Base-by-base conservation (phyloP, 2,113 vertebrate genomes). In the Polyodon spathula region DNA sequence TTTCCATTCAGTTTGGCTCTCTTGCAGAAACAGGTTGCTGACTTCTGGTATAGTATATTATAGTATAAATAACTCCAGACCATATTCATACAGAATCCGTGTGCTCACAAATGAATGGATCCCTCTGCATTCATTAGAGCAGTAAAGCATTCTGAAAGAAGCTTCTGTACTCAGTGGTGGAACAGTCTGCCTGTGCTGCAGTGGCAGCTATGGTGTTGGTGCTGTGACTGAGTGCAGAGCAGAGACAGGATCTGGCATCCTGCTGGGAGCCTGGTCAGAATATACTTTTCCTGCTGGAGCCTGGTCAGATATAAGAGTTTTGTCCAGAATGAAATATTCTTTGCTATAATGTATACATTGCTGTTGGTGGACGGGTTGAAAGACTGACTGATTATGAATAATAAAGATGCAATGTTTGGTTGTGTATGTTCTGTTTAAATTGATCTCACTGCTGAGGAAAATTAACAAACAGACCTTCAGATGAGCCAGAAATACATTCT, bases 331-430 rank as follows among this genome's bases (percentile, higher is more conserved):
- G 71, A 70, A 60, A 66, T 46, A 58, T 66, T 63, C 70, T 12
- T 66, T 63, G 41, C 63, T 37, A 68, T 73, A 52, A 69, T 71
- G 73, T 64, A 73, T 66, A 58, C 71, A 73, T 51, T 59, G 62
- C 69, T 4, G 52, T 5, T 59, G 63, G 58, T 14, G 27, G 62
- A 37, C 57, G 54, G 40, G 73, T 58, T 43, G 60, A 63, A 52
- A 60, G 58, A 59, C 62, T 50, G 60, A 50, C 55, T 42, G 60
- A 57, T 63, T 52, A 64, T 54, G 44, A 64, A n/a, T 39, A 38
- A 59, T 53, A 59, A 56, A 61, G 37, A 58, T n/a, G 52, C 11
- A 4, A 42, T 4, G 16, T 58, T 57, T 27, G 42, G 54, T n/a
- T 50, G 40, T 14, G n/a, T 40, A 3, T 40, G 37, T 9, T 12